phyloP scores from a whole-genome alignment of 2,113 vertebrate genomes.

The Chroicocephalus ridibundus region DNA sequence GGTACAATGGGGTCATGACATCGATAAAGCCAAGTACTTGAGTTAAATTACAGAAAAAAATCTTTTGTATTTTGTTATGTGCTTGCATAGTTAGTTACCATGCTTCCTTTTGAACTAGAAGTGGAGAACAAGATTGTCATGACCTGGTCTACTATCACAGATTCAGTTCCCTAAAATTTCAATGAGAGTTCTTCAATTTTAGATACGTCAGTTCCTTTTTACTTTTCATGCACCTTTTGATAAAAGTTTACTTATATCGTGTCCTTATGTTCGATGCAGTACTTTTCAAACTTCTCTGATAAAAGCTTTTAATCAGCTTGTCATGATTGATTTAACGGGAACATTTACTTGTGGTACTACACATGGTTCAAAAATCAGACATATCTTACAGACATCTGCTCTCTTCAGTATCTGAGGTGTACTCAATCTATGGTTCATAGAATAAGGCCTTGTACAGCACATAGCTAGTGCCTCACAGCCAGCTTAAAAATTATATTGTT shows the following conservation, averaged over 20 bases:
- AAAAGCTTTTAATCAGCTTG: not conserved
- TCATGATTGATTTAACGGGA: not conserved
- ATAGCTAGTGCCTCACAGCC: not conserved
- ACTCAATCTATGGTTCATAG: not conserved
- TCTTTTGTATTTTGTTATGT: not conserved
- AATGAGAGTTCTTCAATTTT: not conserved
- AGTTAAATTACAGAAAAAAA: not conserved
- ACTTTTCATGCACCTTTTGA: not conserved
- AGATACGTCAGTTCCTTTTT: not conserved
- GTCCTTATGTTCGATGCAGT: not conserved
- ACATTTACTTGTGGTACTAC: not conserved
- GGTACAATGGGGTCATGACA: not conserved
- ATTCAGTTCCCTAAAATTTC: not conserved
- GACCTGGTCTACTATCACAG: not conserved
- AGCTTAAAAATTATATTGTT: not conserved
- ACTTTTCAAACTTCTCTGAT: not conserved
- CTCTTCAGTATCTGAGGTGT: not conserved
- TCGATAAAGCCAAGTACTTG: not conserved
- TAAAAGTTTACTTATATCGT: not conserved
- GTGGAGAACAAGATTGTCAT: not conserved
- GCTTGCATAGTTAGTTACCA: not conserved
- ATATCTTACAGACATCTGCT: not conserved
- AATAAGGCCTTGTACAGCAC: not conserved
- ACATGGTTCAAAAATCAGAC: not conserved
- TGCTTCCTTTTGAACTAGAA: not conserved